These are phyloP conservation scores for Eupleurogrammus muticus DNA, from an alignment of 2,797 vertebrate species.

Conservation along the genomic window DNA sequence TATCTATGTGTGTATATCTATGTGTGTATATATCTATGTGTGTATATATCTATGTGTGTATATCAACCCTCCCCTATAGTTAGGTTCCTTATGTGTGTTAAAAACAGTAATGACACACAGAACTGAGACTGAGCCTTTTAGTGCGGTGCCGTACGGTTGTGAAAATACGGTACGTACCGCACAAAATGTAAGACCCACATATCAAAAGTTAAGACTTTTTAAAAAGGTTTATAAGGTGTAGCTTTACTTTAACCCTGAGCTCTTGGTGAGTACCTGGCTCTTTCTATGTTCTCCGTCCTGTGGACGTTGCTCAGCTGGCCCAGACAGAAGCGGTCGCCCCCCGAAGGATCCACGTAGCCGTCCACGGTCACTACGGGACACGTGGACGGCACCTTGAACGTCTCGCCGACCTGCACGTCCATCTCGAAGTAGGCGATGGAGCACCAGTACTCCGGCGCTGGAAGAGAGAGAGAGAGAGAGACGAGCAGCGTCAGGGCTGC, in stretches of 20 bases:
- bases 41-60: no score
- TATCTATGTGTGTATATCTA: no score
- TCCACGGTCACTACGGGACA: slow-evolving; percentile 97
- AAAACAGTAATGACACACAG: no score
- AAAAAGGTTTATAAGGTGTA: not conserved
- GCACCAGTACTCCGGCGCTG: slow-evolving; percentile 98
- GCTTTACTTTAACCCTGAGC: not conserved
- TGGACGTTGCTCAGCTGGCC: slow-evolving; percentile 98
- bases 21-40: no score
- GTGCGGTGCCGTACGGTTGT: no score
- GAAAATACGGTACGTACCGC: no score
- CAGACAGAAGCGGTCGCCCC: slow-evolving; percentile 96
- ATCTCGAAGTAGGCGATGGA: slow-evolving; percentile 99
- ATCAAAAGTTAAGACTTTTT: no score
- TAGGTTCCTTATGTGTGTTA: no score
- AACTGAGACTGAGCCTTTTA: no score
- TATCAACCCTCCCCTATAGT: no score
- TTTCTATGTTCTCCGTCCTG: slow-evolving; percentile 96
- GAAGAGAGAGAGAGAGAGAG: no score
- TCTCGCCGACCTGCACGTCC: slow-evolving; percentile 98
- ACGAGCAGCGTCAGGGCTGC: not conserved
- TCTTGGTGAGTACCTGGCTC: slow-evolving; percentile 87
- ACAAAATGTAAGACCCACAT: no score
- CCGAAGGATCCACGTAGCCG: slow-evolving; percentile 97
- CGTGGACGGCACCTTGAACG: slow-evolving; percentile 96